These are phyloP conservation scores for Epirrita christyi DNA, from an alignment of 2,888 invertebrate species.

Conservation along the genomic window DNA sequence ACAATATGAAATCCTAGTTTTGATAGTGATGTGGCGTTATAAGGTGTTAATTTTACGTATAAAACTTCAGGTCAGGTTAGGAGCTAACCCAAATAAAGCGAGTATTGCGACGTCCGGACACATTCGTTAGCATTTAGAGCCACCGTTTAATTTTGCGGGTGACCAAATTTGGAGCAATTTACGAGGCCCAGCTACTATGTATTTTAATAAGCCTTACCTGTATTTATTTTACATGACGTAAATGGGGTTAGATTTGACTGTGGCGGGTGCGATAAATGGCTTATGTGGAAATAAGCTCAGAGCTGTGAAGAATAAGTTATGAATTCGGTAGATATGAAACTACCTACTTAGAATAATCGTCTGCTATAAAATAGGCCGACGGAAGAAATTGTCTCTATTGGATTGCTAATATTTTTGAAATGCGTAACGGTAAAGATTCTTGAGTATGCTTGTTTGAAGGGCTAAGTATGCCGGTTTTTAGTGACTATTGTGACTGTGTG, in stretches of 20 bases:
- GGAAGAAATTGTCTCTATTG: too few species aligned
- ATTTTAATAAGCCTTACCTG: conserved; percentile 34
- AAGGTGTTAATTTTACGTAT: background rate
- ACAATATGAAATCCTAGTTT: background rate
- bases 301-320: conserved; percentile 21
- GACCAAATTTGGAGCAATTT: conserved; percentile 51
- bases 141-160: conserved; percentile 50
- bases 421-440: too few species aligned
- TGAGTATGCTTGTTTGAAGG: too few species aligned
- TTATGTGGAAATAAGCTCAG: conserved; percentile 14
- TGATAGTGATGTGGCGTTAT: background rate
- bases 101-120: conserved; percentile 39
- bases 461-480: too few species aligned
- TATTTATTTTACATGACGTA: conserved; percentile 27
- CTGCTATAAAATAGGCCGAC: too few species aligned
- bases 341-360: too few species aligned
- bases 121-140: conserved; percentile 53
- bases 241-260: conserved; percentile 24
- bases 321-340: conserved; percentile 6
- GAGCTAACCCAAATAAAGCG: conserved; percentile 35
- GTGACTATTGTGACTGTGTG: too few species aligned
- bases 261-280: conserved; percentile 26
- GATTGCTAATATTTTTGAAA: too few species aligned
- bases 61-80: conserved; percentile 1
- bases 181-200: conserved; percentile 29